phyloP scores from a whole-genome alignment of 2,113 vertebrate species.

The Chrysochloris asiatica region DNA sequence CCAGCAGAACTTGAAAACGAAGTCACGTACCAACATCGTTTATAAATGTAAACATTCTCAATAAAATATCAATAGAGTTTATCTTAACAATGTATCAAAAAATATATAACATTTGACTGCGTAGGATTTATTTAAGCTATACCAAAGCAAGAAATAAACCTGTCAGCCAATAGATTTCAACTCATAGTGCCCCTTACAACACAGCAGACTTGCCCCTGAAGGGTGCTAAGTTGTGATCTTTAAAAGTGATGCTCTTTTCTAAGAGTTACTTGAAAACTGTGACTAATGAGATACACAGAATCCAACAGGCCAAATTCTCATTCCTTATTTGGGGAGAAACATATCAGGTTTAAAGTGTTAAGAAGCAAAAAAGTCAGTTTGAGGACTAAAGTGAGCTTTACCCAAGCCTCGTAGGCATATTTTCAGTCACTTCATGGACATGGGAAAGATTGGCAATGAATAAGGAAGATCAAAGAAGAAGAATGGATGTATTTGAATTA shows the following conservation, averaged over 20 bases:
- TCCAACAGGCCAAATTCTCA: neutral
- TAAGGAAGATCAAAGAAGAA: neutral
- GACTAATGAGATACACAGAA: neutral
- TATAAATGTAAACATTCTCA: too few species aligned
- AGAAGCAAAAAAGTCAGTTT: neutral
- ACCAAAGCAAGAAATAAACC: too few species aligned
- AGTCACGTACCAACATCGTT: too few species aligned
- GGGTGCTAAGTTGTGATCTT: too few species aligned
- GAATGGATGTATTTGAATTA: neutral
- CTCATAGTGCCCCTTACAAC: too few species aligned
- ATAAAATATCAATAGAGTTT: too few species aligned
- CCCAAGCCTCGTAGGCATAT: neutral
- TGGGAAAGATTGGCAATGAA: neutral
- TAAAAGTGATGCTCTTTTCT: neutral
- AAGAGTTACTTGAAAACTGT: neutral
- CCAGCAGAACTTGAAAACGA: too few species aligned
- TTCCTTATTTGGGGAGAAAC: neutral
- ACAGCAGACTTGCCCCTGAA: too few species aligned
- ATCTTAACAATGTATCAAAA: too few species aligned
- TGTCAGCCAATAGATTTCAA: too few species aligned
- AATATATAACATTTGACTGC: too few species aligned
- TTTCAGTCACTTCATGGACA: neutral
- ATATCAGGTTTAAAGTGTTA: neutral
- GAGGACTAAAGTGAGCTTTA: neutral
- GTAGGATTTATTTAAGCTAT: too few species aligned